Evolutionary conservation across 2,113 vertebrate genomes (phyloP).

Genomic region (Apaloderma vittatum): DNA sequence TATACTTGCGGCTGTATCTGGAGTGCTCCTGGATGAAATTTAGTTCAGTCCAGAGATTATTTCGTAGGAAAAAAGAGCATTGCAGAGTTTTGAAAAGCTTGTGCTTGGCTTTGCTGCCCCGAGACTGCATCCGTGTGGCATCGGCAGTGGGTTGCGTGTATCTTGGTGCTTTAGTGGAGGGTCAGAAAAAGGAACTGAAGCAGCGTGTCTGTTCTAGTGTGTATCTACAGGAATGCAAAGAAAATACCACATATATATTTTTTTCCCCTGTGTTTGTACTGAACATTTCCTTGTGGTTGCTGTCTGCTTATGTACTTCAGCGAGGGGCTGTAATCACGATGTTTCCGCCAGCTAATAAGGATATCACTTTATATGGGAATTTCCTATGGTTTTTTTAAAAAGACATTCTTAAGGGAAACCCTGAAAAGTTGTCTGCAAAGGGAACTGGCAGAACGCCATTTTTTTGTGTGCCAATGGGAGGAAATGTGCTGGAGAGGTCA

Average conservation of each 20-base stretch:
- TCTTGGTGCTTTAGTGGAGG: not conserved
- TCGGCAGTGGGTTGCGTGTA: accelerated
- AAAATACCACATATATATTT: not conserved
- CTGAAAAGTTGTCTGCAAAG: not conserved
- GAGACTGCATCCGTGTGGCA: not conserved
- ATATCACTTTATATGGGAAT: not conserved
- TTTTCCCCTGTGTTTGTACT: not conserved
- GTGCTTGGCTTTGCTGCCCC: not conserved
- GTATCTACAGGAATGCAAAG: not conserved
- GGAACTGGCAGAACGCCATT: not conserved
- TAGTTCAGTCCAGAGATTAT: not conserved
- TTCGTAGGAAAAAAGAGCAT: not conserved
- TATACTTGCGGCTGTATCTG: not conserved
- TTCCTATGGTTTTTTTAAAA: not conserved
- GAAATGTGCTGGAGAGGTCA: not conserved
- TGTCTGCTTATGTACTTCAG: not conserved
- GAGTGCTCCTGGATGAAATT: not conserved
- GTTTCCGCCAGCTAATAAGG: not conserved
- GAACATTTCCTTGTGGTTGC: not conserved
- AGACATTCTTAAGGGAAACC: not conserved
- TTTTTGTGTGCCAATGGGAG: not conserved
- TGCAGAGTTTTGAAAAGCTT: not conserved
- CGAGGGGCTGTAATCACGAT: accelerated
- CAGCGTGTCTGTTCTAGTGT: not conserved
- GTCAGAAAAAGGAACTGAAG: not conserved